phyloP scores from a whole-genome alignment of 2,888 invertebrate genomes.

The Lepetodrilus schrolli region DNA sequence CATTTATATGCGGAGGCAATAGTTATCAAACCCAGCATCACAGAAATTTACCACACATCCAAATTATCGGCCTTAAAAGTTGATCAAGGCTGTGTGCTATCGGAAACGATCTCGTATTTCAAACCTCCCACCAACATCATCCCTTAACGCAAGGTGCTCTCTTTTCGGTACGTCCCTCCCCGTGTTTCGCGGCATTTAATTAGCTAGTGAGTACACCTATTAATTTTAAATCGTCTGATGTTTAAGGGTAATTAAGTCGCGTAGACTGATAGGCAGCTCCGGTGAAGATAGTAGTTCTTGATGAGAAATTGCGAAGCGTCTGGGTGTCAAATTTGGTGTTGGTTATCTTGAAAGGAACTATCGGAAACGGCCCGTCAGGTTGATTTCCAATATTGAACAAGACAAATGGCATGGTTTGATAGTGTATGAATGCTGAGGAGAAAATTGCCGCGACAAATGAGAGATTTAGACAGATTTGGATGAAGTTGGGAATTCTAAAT shows the following conservation, averaged over 20 bases:
- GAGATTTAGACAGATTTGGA: background rate
- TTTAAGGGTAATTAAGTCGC: constrained; percentile 19
- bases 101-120: background rate
- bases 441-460: constrained; percentile 8
- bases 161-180: background rate
- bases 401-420: constrained; percentile 21
- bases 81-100: constrained; percentile 9
- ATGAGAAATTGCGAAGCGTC: constrained; percentile 6
- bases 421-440: constrained; percentile 8
- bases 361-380: background rate
- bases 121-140: background rate
- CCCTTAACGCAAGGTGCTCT: background rate
- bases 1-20: background rate
- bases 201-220: constrained; percentile 10
- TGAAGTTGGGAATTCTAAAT: background rate
- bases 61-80: constrained; percentile 20
- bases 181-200: background rate
- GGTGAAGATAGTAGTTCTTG: background rate
- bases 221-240: constrained; percentile 27
- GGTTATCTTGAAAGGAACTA: background rate
- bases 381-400: constrained; percentile 1
- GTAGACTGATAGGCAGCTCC: constrained; percentile 13
- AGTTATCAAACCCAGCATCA: background rate
- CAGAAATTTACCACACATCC: constrained; percentile 19
- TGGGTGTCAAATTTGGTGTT: background rate